These are phyloP conservation scores for Podabrus alpinus DNA, from an alignment of 2,888 invertebrate genomes.

Conservation along the genomic window DNA sequence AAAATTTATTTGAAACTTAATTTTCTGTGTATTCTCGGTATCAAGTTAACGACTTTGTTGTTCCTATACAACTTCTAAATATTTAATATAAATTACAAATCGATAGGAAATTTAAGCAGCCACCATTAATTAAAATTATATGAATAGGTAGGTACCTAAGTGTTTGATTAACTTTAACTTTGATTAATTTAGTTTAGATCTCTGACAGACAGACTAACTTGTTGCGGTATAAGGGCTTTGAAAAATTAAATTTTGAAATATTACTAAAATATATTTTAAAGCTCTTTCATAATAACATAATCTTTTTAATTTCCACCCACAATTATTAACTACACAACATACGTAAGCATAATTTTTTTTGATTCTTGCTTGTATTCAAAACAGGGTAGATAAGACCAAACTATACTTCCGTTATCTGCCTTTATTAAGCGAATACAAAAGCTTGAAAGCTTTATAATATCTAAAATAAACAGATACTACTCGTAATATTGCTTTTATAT, in stretches of 20 bases:
- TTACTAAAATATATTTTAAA: too few species aligned
- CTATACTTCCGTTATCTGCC: constrained; percentile 15
- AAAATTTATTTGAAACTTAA: neutral
- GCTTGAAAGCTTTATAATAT: constrained; percentile 26
- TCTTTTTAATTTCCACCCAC: neutral
- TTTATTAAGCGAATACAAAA: constrained; percentile 24
- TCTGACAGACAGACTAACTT: neutral
- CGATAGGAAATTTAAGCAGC: neutral
- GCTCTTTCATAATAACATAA: too few species aligned
- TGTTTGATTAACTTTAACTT: neutral
- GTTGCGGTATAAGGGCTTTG: neutral
- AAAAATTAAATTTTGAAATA: too few species aligned
- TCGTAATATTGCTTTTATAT: neutral
- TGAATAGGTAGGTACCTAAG: too few species aligned
- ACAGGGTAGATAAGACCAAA: constrained; percentile 19
- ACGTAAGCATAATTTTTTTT: neutral
- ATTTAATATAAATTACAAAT: neutral
- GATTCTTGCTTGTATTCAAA: neutral
- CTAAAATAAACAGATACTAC: constrained; percentile 21
- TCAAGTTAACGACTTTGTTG: neutral
- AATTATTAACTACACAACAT: neutral
- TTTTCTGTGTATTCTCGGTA: neutral
- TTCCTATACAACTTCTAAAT: neutral
- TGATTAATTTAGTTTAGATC: too few species aligned
- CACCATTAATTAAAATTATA: neutral